Conservation (phyloP, 2,888 invertebrate species). For the Chydorus sphaericus region DNA sequence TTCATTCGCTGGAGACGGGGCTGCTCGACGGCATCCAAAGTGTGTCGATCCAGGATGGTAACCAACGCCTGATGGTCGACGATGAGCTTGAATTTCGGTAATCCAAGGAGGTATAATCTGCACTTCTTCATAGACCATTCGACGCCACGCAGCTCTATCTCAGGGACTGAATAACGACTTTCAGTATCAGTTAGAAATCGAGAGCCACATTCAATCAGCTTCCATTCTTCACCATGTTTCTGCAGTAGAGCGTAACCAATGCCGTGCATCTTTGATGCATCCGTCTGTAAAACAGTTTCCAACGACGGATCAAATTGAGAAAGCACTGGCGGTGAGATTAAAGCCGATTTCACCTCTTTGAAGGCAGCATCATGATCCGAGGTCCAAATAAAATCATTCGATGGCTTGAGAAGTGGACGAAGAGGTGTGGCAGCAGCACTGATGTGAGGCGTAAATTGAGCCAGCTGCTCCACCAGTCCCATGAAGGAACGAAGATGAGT, state of each 20-base stretch:
- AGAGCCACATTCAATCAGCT: too few species aligned
- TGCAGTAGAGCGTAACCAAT: too few species aligned
- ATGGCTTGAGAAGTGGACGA: not conserved
- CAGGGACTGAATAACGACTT: constrained; percentile 19
- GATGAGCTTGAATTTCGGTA: constrained; percentile 19
- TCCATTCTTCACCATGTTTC: too few species aligned
- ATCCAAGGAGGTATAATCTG: constrained; percentile 22
- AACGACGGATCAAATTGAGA: too few species aligned
- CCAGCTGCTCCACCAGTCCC: not conserved
- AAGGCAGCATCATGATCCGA: constrained; percentile 12
- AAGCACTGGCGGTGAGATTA: too few species aligned
- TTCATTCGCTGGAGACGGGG: too few species aligned
- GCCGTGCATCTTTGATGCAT: too few species aligned
- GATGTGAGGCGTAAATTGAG: not conserved
- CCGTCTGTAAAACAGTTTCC: too few species aligned
- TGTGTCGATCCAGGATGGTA: constrained; percentile 21
- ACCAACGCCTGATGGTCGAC: constrained; percentile 23
- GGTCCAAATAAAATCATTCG: not conserved
- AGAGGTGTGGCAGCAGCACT: not conserved
- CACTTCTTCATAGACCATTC: constrained; percentile 23
- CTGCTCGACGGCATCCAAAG: too few species aligned
- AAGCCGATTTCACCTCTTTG: too few species aligned
- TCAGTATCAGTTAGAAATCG: constrained; percentile 16
- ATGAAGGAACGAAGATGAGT: not conserved
- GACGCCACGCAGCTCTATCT: constrained; percentile 20